Evolutionary conservation across 2,888 invertebrate species (phyloP), one percentile per base, ranked within the genome.

Genomic region (Malacosoma neustria): DNA sequence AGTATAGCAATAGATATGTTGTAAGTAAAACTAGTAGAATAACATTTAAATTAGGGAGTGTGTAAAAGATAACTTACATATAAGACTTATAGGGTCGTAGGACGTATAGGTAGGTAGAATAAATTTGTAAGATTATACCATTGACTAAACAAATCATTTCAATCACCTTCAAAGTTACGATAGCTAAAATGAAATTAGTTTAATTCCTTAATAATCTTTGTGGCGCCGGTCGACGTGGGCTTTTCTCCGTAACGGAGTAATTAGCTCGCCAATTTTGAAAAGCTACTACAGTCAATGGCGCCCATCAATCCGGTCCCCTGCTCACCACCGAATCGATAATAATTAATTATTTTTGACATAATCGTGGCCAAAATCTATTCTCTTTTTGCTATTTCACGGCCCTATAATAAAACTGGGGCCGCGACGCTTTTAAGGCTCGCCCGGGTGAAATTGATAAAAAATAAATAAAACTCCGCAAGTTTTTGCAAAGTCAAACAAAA

Each of bases 271-370:
- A 69, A 76, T 77, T 79, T 76, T 76, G 76, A 79, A 77, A 68
- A 77, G 72, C 68, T 67, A 42, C 67, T 58, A 55, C 65, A 60
- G 57, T 59, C 63, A 41, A 56, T 62, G 61, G 56, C 64, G 59
- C 62, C 71, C 79, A 71, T 81, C 84, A 77, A 76, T 75, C 74
- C 70, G 54, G 72, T 65, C 79, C 79, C 77, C 73, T 67, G 69
- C 65, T 60, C 69, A 65, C 61, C 56, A 54, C 60, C 58, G 71
- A 88, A 88, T 89, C 89, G 88, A 88, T 88, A 87, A 88, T 89
- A 89, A 90, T 89, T 90, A 89, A 90, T 89, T 89, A 89, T 89
- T 89, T 89, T 89, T 89, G 89, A 89, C 89, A 87, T 89, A 89
- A 89, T 89, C 89, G 88, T 88, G 70, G 77, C 87, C 80, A 68